These are phyloP conservation scores for Melanostigma gelatinosum DNA, from an alignment of 2,113 vertebrate species.

Conservation along the genomic window DNA sequence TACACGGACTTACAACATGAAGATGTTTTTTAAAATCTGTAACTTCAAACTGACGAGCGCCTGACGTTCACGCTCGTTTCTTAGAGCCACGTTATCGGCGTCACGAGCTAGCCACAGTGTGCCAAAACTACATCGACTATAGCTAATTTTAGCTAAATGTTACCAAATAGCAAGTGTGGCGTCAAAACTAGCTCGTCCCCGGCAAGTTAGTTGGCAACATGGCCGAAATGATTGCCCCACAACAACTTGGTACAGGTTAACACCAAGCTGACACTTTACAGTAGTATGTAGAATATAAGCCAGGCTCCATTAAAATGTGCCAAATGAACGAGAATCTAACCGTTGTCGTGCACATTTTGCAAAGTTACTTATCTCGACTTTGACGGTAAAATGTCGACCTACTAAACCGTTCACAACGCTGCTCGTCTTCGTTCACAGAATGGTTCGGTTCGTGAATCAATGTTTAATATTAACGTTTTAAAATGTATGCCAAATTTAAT, in stretches of 20 bases:
- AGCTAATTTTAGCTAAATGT: not conserved
- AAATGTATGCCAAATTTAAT: not conserved
- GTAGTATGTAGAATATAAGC: not conserved
- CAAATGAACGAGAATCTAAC: not conserved
- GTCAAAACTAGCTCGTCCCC: not conserved
- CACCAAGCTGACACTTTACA: no score
- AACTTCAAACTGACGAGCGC: not conserved
- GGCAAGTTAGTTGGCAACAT: conserved; percentile 1
- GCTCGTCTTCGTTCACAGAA: not conserved
- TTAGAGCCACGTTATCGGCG: conserved; percentile 21
- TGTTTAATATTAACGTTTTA: not conserved
- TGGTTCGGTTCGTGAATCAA: not conserved
- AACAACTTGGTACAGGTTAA: conserved; percentile 1
- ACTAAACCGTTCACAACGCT: not conserved
- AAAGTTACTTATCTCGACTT: not conserved
- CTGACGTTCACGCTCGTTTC: not conserved
- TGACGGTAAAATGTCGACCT: not conserved
- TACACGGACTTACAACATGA: not conserved
- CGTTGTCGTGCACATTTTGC: not conserved
- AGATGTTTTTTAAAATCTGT: not conserved
- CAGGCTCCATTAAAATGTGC: not conserved
- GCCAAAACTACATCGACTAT: not conserved
- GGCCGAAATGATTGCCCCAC: conserved; percentile 4
- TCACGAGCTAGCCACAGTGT: not conserved
- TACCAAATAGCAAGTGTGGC: not conserved